A percentile compares a stretch with the other conserved stretches of the same genome.
Conservation (phyloP, 2,888 invertebrate genomes). For the Crepidodera aurea region DNA sequence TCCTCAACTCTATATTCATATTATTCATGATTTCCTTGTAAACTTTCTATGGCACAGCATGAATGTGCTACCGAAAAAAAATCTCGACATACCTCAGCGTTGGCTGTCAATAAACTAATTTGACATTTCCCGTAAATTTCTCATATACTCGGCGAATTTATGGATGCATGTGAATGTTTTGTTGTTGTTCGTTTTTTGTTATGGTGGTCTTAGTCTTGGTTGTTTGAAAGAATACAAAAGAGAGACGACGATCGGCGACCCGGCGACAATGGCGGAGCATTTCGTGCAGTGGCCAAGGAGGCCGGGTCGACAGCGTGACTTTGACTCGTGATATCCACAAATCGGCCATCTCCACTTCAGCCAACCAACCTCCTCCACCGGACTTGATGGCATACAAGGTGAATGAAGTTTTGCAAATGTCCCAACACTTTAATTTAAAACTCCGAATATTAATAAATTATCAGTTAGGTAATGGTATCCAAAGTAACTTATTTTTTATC, state of each 20-base stretch:
- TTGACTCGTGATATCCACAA: slow-evolving; percentile 51
- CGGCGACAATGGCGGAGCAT: slow-evolving; percentile 40
- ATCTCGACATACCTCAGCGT: slow-evolving; percentile 16
- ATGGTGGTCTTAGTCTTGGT: slow-evolving; percentile 10
- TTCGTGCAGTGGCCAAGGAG: slow-evolving; percentile 50
- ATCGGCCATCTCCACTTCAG: slow-evolving; percentile 46
- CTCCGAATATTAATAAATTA: no score
- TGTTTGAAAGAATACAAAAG: slow-evolving; percentile 36
- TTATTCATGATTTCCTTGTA: slow-evolving; percentile 27
- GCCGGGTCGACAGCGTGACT: slow-evolving; percentile 53
- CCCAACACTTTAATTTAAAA: no score
- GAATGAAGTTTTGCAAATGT: no score
- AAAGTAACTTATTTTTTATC: no score
- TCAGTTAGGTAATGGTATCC: no score
- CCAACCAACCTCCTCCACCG: slow-evolving; percentile 22
- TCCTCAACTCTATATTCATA: slow-evolving; percentile 17
- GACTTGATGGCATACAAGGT: slow-evolving; percentile 2
- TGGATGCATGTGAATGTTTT: slow-evolving; percentile 31
- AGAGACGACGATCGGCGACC: slow-evolving; percentile 24
- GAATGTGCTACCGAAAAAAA: slow-evolving; percentile 27
- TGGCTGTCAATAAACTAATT: slow-evolving; percentile 32
- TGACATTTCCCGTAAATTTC: slow-evolving; percentile 34
- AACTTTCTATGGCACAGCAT: slow-evolving; percentile 25
- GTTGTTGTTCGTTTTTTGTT: slow-evolving; percentile 21
- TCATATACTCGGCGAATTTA: slow-evolving; percentile 32